phyloP scores from a whole-genome alignment of 2,797 vertebrate species.

The Antrozous pallidus region DNA sequence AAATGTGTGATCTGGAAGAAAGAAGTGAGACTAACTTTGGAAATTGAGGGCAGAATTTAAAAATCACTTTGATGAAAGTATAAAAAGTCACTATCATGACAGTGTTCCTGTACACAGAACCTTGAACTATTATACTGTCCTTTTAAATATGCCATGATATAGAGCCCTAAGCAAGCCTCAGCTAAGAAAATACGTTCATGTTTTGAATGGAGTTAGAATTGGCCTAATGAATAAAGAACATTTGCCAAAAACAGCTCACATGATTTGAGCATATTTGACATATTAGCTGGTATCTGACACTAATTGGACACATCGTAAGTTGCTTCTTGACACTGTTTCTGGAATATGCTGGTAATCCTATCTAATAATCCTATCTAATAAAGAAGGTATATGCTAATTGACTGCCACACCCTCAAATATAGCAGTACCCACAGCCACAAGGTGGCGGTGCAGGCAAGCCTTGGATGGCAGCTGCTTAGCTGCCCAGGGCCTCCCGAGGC shows the following conservation, averaged over 20 bases:
- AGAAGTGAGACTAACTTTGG: background rate
- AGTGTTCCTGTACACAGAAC: background rate
- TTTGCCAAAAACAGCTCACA: background rate
- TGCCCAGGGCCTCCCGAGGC: background rate
- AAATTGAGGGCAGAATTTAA: background rate
- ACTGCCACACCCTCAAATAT: no score
- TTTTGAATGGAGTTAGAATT: slow-evolving; percentile 8
- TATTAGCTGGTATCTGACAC: background rate
- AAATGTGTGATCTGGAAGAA: background rate
- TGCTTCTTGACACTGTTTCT: background rate
- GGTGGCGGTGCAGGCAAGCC: no score
- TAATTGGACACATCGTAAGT: background rate
- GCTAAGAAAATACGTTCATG: background rate
- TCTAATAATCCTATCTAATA: no score
- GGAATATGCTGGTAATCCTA: no score
- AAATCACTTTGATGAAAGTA: background rate
- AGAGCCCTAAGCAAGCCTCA: background rate
- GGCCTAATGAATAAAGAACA: background rate
- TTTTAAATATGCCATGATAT: background rate
- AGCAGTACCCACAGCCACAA: no score
- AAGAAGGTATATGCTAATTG: no score
- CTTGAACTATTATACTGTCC: background rate
- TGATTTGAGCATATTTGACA: background rate
- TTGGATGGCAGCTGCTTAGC: background rate
- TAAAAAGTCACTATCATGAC: background rate